Evolutionary conservation across 2,888 invertebrate species (phyloP), one percentile per base, ranked within the genome.

Genomic region (Adineta ricciae): DNA sequence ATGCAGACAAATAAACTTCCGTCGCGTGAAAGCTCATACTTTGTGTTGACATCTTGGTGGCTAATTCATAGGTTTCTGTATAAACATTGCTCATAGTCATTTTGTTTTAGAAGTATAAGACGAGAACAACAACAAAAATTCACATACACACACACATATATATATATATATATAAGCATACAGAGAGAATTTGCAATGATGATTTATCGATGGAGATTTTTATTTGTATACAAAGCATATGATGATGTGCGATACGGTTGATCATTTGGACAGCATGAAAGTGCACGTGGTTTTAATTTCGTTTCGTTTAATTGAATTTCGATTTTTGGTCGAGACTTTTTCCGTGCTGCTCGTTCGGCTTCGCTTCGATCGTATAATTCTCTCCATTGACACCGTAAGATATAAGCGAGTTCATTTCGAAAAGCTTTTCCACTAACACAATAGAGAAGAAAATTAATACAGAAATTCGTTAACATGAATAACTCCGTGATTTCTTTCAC

Each of bases 341-440:
- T 64, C 7, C 14, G 64, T 19, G 14, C 16, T 0, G 16, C 5
- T 32, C 64, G 64, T 36, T 64, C 64, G 32, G 9, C 0, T 64
- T 64, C 64, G 32, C 32, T 32, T 64, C 32, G 14, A 64, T 32
- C 64, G 32, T 64, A 64, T 64, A 64, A 64, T 64, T 64, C 64
- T 64, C 27, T 64, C 64, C 64, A 78, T 16, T 41, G 78, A 41
- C 78, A 41, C n/a, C 41, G 38, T 41, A 78, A 11, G 38, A 78
- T 41, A 78, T n/a, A 78, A 9, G 3, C 24, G 3, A 78, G 38
- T 41, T 41, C 41, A 41, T n/a, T 41, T 41, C 41, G 78, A 41
- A 78, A 78, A 24, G 41, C 41, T 78, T 78, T 78, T n/a, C 78
- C 78, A 78, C 78, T 78, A 41, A 78, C 41, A 41, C 78, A 78